Conservation (phyloP, 2,797 vertebrate species). For the Morus bassanus region DNA sequence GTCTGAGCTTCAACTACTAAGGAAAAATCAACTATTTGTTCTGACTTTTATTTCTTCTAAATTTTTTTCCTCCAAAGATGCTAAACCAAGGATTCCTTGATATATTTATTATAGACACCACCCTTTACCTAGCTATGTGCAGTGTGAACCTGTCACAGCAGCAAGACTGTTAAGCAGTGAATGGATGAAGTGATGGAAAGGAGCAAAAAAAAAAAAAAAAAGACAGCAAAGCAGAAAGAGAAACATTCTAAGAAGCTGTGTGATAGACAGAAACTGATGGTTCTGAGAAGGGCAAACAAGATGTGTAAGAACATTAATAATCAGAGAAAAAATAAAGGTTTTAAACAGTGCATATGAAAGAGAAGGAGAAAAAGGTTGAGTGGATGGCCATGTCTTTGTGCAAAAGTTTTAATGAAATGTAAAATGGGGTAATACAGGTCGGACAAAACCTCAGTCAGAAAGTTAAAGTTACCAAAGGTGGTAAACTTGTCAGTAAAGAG, state of each 20-base stretch:
- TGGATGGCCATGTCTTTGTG: background rate
- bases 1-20: background rate
- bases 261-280: background rate
- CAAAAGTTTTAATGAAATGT: background rate
- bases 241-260: background rate
- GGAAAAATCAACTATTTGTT: background rate
- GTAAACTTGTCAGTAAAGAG: background rate
- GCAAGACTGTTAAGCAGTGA: background rate
- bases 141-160: background rate
- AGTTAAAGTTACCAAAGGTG: background rate
- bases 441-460: background rate
- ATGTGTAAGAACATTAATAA: background rate
- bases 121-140: background rate
- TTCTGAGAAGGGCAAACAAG: background rate
- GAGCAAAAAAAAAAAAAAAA: background rate
- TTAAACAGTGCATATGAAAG: background rate
- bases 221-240: background rate
- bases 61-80: background rate
- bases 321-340: background rate
- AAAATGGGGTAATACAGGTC: background rate
- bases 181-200: background rate
- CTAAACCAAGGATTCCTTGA: background rate
- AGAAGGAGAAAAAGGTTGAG: background rate
- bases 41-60: background rate
- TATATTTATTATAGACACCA: background rate